Base-by-base conservation (phyloP, 1,140 invertebrate species). In the Drosophila tani region DNA sequence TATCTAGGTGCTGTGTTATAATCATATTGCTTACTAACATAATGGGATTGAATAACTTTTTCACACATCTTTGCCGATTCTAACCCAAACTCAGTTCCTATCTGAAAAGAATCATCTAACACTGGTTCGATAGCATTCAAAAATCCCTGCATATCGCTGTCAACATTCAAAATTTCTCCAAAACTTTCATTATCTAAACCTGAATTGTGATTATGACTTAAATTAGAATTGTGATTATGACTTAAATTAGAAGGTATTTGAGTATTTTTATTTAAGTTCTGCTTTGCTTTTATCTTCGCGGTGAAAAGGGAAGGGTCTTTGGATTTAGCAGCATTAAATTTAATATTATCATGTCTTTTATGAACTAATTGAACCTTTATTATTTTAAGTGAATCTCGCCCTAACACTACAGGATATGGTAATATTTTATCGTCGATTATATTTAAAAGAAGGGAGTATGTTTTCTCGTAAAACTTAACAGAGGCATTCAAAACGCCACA, bases 361-460 rank as follows among this genome's bases (percentile, higher is more conserved):
- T 12, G 45, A 49, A 24, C 29, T 32, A 60, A 47, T 60, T 60
- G 8, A 46, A 60, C 32, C 1, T 35, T 35, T 9, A 47, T 21
- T 9, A 45, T 45, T 11, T 45, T 45, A 9, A 45, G n/a, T 11
- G n/a, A 43, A 8, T 49, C n/a, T 19, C 58, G 12, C 6, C 45
- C 45, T 12, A 60, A 12, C 8, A 49, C 5, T 29, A 60, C 19
- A 32, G 45, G 45, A 3, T 11, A 35, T 21, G 45, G 58, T 12
- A 60, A n/a, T 15, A 60, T 60, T 7, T 47, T 32, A n/a, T 60
- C 27, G 17, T 47, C 57, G 8, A 47, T 9, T 19, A 60, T 46
- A 21, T 60, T 19, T 15, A 60, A 35, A 5, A 21, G 19, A 46
- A 59, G 7, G 3, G 41, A 43, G 8, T 43, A 17, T 3, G 8